Evolutionary conservation across 2,797 vertebrate species (phyloP), one percentile per base, ranked within the genome.

Genomic region (Loris lydekkerianus): DNA sequence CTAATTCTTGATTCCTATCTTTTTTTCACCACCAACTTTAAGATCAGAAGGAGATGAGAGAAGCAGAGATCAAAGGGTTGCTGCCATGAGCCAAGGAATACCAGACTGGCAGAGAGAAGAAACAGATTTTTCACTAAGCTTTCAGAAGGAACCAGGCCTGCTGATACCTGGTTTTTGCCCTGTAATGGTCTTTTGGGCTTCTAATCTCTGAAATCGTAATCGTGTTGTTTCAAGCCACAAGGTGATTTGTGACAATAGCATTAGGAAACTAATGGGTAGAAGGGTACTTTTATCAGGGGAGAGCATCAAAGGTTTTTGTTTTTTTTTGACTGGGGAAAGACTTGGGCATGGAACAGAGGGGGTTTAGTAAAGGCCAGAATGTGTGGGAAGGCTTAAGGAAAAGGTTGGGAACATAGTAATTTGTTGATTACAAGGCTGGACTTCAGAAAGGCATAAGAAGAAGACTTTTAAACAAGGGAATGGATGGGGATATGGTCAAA

Each of bases 1-100:
- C 20, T 77, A 70, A 37, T 13, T 80, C 53, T 37, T 29, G 46
- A 70, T 70, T 31, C 5, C 53, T 40, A 56, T 78, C 46, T 49
- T 94, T 95, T 67, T 56, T 37, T 94, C 46, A n/a, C 56, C 61
- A 91, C 10, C 56, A 78, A 78, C 20, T 29, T 88, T 65, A 63
- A 49, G 76, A 43, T 61, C 69, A 78, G 60, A 72, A 85, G 53
- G 67, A 2, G 3, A 31, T 31, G 11, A 27, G 25, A 20, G 58
- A 58, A 65, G 63, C 31, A 49, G 15, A 91, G 25, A 43, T 15
- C 77, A 86, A 58, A 6, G 6, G 31, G 15, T 63, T 58, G 34
- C 40, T 85, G 58, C 34, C 23, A 17, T 31, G 49, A 91, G 56
- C 53, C 18, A 25, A 56, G 58, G 49, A 84, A 92, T n/a, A 63